A percentile compares a stretch with the other conserved stretches of the same genome.
Evolutionary conservation across 2,797 vertebrate species (phyloP).

Genomic region (Clarias laeviceps): DNA sequence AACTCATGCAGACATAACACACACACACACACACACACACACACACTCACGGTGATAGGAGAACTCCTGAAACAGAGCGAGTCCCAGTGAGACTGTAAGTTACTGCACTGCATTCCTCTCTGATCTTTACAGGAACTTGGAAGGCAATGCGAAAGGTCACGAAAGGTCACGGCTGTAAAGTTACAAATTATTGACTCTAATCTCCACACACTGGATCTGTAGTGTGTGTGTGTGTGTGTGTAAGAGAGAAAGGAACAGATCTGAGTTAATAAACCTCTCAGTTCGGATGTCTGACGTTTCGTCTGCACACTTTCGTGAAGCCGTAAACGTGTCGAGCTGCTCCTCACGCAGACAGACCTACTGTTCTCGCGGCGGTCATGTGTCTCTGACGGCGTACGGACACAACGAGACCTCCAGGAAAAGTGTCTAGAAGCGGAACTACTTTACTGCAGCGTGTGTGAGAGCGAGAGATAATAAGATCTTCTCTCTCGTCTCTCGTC

Average conservation of each 20-base stretch:
- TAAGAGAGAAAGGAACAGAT: neutral
- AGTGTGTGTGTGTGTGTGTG: constrained; percentile 2
- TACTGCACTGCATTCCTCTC: neutral
- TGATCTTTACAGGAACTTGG: neutral
- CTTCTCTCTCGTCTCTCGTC: neutral
- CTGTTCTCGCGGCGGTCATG: neutral
- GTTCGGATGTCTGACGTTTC: neutral
- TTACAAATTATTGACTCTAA: neutral
- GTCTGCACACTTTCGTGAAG: neutral
- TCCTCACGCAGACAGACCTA: neutral
- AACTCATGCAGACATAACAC: constrained; percentile 20
- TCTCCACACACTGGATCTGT: neutral
- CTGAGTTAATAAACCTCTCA: neutral
- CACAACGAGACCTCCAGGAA: neutral
- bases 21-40: constrained; percentile 20
- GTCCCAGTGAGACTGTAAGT: constrained; percentile 1
- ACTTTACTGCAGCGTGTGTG: neutral
- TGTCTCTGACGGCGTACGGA: neutral
- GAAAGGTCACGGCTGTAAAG: neutral
- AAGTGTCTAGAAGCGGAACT: neutral
- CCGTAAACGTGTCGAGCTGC: neutral
- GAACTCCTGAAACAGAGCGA: neutral
- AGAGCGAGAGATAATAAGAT: neutral
- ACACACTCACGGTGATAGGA: neutral
- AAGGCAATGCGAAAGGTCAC: neutral